phyloP scores from a whole-genome alignment of 2,113 vertebrate genomes.

The Calyptommatus sinebrachiatus region DNA sequence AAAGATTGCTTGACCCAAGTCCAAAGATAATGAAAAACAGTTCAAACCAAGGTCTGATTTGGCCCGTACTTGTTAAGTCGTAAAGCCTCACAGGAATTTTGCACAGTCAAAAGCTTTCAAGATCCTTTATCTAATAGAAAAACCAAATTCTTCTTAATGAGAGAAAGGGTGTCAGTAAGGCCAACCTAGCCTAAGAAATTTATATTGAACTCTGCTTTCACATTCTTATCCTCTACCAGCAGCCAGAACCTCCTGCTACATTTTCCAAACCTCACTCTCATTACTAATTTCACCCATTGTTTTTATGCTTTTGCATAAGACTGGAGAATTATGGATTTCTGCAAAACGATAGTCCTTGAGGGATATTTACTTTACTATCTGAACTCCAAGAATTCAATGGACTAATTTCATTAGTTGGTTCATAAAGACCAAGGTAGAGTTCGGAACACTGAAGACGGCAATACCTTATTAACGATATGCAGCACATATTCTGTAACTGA shows the following conservation, averaged over 20 bases:
- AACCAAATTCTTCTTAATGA: slow-evolving; percentile 39
- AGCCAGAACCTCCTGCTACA: not conserved
- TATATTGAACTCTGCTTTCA: slow-evolving; percentile 35
- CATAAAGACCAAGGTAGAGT: too few relatives aligned
- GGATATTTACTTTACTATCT: not conserved
- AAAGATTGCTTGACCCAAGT: slow-evolving; percentile 47
- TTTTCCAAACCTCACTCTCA: slow-evolving; percentile 2
- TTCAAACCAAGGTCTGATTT: slow-evolving; percentile 48
- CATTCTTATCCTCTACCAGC: slow-evolving; percentile 2
- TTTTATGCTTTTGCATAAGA: not conserved
- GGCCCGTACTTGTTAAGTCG: slow-evolving; percentile 45
- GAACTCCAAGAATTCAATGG: slow-evolving; percentile 11
- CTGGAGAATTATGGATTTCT: not conserved
- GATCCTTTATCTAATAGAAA: slow-evolving; percentile 35
- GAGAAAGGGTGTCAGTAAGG: slow-evolving; percentile 24
- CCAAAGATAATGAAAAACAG: slow-evolving; percentile 58
- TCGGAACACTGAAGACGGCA: too few relatives aligned
- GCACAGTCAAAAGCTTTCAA: slow-evolving; percentile 40
- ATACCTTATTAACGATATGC: too few relatives aligned
- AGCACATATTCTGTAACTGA: too few relatives aligned
- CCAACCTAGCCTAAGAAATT: slow-evolving; percentile 37
- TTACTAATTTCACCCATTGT: slow-evolving; percentile 11
- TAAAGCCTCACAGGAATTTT: slow-evolving; percentile 46
- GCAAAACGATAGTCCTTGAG: not conserved
- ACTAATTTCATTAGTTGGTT: too few relatives aligned